Evolutionary conservation across 2,888 invertebrate species (phyloP).

Genomic region (Andrena trimmerana): DNA sequence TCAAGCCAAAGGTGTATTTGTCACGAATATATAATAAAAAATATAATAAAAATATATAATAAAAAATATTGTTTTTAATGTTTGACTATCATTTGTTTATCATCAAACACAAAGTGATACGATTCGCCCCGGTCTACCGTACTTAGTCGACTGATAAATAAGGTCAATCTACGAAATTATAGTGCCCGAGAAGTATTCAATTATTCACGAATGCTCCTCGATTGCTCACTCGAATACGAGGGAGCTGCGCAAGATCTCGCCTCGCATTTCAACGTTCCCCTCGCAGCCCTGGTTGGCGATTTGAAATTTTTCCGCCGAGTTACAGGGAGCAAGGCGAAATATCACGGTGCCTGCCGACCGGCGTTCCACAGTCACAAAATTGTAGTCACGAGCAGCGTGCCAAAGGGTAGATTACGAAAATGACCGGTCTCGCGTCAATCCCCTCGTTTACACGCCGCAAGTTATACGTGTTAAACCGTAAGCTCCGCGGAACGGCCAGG

Average conservation of each 20-base stretch:
- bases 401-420: slow-evolving; percentile 69
- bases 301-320: slow-evolving; percentile 20
- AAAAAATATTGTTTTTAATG: too few species aligned
- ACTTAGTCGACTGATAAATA: too few species aligned
- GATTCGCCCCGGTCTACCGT: too few species aligned
- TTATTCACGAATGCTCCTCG: slow-evolving; percentile 8
- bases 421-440: slow-evolving; percentile 66
- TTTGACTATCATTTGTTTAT: too few species aligned
- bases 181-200: slow-evolving; percentile 3
- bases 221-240: slow-evolving; percentile 22
- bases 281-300: background rate
- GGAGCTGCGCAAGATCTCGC: too few species aligned
- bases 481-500: slow-evolving; percentile 32
- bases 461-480: slow-evolving; percentile 61
- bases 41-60: too few species aligned
- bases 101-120: too few species aligned
- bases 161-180: slow-evolving; percentile 22
- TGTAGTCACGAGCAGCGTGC: slow-evolving; percentile 52
- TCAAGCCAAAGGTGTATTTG: too few species aligned
- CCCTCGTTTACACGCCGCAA: slow-evolving; percentile 61
- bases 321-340: slow-evolving; percentile 17
- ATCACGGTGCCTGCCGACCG: slow-evolving; percentile 23
- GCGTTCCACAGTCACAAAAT: slow-evolving; percentile 50
- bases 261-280: slow-evolving; percentile 17
- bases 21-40: too few species aligned